Base-by-base conservation (phyloP, 1,140 invertebrate species). In the Drosophila azteca region DNA sequence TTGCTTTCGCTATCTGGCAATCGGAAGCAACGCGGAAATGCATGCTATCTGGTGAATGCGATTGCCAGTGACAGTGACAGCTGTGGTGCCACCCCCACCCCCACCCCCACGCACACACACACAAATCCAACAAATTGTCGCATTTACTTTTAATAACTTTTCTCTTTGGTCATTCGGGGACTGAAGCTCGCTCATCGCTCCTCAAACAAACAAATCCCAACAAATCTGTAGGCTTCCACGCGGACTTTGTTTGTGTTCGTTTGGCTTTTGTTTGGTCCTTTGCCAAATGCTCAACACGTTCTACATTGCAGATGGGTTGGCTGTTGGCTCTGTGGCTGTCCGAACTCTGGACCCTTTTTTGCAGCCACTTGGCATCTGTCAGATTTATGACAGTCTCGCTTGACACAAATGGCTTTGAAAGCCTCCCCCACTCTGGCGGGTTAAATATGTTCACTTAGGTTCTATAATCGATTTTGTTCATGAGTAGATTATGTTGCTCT, bases 221-320 rank as follows among this genome's bases (percentile, higher is more conserved):
- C 51, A 73, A 73, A 73, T 69, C 64, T 50, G 31, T 26, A 35
- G 43, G 29, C 60, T 54, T 53, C 6, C 50, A 59, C 22, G 24
- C 53, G 50, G 2, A 31, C 31, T 52, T 26, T 11, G 48, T 31
- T 2, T 6, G 31, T 31, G 51, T 62, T 65, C 43, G 79, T 48
- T 55, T 52, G 65, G 55, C 66, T 68, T 71, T 52, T 77, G 53
- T 59, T 54, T 68, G 77, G 64, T 59, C 46, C 60, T 50, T 54
- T 67, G 81, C 67, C 80, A 85, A 85, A 73, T 74, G 77, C 63
- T 77, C 73, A 85, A 84, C 81, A 84, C 77, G 77, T 85, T 67
- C 70, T 73, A 57, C n/a, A 8, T 68, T 68, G 50, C 49, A 39
- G 44, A 49, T 20, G 17, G 17, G 0, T 20, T 20, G 17, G 17